Evolutionary conservation across 1,140 invertebrate species (phyloP).

Genomic region (Anastrepha obliqua): DNA sequence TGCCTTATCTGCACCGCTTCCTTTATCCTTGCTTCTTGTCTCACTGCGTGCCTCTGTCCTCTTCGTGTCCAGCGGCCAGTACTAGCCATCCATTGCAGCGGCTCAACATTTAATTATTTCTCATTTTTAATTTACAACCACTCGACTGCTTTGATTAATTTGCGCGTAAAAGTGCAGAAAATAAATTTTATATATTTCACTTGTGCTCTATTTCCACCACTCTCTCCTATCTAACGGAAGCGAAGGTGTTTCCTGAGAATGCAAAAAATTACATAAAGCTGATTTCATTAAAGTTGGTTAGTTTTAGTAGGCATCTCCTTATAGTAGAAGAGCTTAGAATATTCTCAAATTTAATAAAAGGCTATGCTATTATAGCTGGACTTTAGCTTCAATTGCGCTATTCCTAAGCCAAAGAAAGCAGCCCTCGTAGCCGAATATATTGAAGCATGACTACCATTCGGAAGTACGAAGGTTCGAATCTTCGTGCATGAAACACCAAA

Average conservation of each 20-base stretch:
- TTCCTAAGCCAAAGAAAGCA: no score
- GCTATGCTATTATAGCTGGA: not conserved
- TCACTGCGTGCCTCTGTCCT: not conserved
- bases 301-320: not conserved
- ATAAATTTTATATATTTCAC: slow-evolving; percentile 32
- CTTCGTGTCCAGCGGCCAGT: slow-evolving; percentile 5
- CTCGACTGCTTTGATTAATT: slow-evolving; percentile 53
- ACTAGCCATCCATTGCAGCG: slow-evolving; percentile 20
- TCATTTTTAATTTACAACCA: slow-evolving; percentile 52
- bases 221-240: no score
- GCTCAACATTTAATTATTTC: slow-evolving; percentile 52
- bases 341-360: not conserved
- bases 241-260: not conserved
- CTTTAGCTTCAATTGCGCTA: no score
- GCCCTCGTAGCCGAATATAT: no score
- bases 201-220: not conserved
- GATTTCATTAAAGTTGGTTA: not conserved
- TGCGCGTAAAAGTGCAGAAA: slow-evolving; percentile 39
- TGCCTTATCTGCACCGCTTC: slow-evolving; percentile 27
- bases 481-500: no score
- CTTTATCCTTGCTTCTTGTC: slow-evolving; percentile 1
- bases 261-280: not conserved
- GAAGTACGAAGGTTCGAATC: no score
- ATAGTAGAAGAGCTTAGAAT: not conserved
- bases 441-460: no score